Conservation (phyloP, 2,888 invertebrate genomes). For the Piscicola geometra region DNA sequence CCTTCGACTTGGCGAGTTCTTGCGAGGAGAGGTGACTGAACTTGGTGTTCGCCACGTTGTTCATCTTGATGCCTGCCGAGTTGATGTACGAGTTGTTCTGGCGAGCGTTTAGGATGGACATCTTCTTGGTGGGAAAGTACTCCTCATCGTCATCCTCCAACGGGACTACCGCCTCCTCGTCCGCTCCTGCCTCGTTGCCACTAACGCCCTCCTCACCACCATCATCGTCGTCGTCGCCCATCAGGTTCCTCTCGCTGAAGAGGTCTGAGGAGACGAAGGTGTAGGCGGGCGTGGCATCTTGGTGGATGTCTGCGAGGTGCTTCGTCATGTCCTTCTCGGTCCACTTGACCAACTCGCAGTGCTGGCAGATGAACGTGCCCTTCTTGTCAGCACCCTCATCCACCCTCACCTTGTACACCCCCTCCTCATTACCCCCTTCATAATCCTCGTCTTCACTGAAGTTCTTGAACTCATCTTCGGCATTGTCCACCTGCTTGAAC, state of each 20-base stretch:
- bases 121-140: neutral
- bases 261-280: slow-evolving; percentile 15
- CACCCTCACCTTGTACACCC: neutral
- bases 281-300: neutral
- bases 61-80: slow-evolving; percentile 21
- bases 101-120: neutral
- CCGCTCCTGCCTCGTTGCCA: neutral
- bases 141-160: slow-evolving; percentile 9
- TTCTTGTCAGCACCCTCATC: neutral
- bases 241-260: neutral
- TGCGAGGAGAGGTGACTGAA: slow-evolving; percentile 23
- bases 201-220: neutral
- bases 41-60: slow-evolving; percentile 28
- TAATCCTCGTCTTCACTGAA: neutral
- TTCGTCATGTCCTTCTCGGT: slow-evolving; percentile 15
- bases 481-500: slow-evolving; percentile 35
- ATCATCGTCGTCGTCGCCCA: neutral
- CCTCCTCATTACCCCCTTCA: neutral
- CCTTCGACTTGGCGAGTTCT: slow-evolving; percentile 14
- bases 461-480: slow-evolving; percentile 26
- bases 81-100: slow-evolving; percentile 14
- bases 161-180: neutral
- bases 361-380: slow-evolving; percentile 32
- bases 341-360: slow-evolving; percentile 34
- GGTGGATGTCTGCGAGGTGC: slow-evolving; percentile 27